Percentiles rank a stretch among this genome's conserved stretches.
Evolutionary conservation across 2,888 invertebrate genomes (phyloP).

Genomic region (Heterodera filipjevi): DNA sequence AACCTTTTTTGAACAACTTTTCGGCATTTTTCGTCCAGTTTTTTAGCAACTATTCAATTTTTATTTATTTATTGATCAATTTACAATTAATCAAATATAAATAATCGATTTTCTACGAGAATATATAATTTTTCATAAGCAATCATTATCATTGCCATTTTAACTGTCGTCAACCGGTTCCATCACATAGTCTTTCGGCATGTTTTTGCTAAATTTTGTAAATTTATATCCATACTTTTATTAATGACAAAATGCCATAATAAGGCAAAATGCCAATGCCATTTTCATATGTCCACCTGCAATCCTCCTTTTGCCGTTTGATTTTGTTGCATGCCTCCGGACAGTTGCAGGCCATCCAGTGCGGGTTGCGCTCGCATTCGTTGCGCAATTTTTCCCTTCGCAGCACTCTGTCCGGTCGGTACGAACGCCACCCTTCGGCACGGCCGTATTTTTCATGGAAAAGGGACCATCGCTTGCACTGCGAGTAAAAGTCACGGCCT

Average conservation of each 20-base stretch:
- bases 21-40: too few relatives aligned
- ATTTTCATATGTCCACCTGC: not conserved
- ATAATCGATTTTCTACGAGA: too few relatives aligned
- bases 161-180: not conserved
- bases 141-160: too few relatives aligned
- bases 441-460: not conserved
- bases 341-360: constrained; percentile 2
- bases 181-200: not conserved
- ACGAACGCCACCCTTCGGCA: constrained; percentile 7
- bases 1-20: too few relatives aligned
- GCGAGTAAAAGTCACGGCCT: not conserved
- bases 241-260: not conserved
- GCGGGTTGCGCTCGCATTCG: constrained; percentile 3
- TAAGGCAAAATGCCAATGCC: not conserved
- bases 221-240: not conserved
- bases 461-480: not conserved
- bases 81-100: too few relatives aligned
- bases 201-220: not conserved
- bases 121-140: too few relatives aligned
- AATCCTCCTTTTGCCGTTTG: not conserved
- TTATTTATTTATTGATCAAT: too few relatives aligned
- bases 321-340: not conserved
- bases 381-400: not conserved
- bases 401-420: not conserved
- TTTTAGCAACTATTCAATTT: too few relatives aligned